A percentile compares a stretch with the other conserved stretches of the same genome.
Conservation (phyloP, 92 coral and sea anemone genomes). For the Umimayanthus kanabou region DNA sequence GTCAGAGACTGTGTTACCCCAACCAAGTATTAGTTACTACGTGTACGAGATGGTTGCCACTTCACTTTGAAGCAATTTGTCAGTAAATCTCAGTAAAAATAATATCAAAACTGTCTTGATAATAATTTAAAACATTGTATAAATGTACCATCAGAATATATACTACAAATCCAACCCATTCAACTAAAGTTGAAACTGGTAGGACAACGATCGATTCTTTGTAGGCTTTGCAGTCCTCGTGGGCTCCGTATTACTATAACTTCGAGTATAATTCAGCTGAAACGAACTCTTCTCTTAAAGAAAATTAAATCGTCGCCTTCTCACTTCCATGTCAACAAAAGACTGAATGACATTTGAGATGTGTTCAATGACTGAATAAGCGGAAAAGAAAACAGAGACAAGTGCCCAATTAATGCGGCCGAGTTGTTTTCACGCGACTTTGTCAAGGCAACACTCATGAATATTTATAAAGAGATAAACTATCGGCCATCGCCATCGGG, state of each 20-base stretch:
- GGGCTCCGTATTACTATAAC: neutral
- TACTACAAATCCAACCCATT: neutral
- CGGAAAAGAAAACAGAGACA: neutral
- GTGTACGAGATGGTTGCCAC: neutral
- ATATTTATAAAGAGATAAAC: constrained; percentile 17
- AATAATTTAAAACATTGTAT: constrained; percentile 7
- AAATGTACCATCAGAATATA: neutral
- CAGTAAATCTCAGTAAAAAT: no score
- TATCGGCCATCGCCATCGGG: neutral
- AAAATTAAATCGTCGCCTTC: no score
- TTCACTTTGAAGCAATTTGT: neutral
- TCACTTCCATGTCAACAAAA: neutral
- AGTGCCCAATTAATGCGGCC: neutral
- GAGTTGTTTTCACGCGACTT: constrained; percentile 42
- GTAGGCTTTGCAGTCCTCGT: neutral
- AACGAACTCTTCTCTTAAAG: neutral
- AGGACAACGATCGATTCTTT: neutral
- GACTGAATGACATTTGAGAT: neutral
- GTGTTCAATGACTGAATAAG: neutral
- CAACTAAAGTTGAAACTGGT: neutral
- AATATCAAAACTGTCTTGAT: neutral
- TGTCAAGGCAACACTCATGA: constrained; percentile 49
- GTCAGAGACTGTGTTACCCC: neutral
- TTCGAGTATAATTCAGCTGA: neutral
- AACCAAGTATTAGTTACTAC: neutral